These are phyloP conservation scores for Canis aureus DNA, from an alignment of 2,113 vertebrate species.

Conservation along the genomic window DNA sequence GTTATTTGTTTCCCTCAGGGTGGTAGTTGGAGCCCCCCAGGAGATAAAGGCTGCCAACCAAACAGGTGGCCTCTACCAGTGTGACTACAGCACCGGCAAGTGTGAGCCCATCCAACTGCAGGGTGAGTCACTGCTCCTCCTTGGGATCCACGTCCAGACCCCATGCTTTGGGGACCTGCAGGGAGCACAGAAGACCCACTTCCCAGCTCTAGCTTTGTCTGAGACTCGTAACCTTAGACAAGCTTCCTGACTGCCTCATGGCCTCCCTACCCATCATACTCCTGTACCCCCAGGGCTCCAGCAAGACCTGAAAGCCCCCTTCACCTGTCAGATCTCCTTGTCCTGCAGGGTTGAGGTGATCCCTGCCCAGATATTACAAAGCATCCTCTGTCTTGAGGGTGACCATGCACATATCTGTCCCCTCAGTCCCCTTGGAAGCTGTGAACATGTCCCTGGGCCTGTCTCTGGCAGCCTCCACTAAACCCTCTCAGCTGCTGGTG, in stretches of 20 bases:
- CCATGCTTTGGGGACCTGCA: background rate
- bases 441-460: slow-evolving; percentile 80
- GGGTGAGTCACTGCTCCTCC: slow-evolving; percentile 51
- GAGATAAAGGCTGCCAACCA: slow-evolving; percentile 66
- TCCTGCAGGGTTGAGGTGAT: background rate
- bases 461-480: slow-evolving; percentile 33
- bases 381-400: background rate
- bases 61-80: slow-evolving; percentile 72
- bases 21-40: slow-evolving; percentile 77
- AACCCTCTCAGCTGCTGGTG: slow-evolving; percentile 67
- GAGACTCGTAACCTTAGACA: background rate
- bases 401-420: background rate
- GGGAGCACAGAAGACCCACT: too few relatives aligned
- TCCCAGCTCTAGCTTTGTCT: background rate
- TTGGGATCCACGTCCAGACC: background rate
- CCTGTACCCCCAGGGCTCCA: accelerated
- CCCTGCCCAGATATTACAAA: background rate
- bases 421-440: slow-evolving; percentile 67
- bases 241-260: background rate
- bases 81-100: background rate
- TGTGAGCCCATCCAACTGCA: slow-evolving; percentile 57
- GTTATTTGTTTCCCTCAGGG: slow-evolving; percentile 33
- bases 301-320: background rate
- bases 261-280: background rate
- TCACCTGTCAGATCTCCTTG: background rate